Base-by-base conservation (phyloP, 1,140 invertebrate species). In the Hesperophylax magnus region DNA sequence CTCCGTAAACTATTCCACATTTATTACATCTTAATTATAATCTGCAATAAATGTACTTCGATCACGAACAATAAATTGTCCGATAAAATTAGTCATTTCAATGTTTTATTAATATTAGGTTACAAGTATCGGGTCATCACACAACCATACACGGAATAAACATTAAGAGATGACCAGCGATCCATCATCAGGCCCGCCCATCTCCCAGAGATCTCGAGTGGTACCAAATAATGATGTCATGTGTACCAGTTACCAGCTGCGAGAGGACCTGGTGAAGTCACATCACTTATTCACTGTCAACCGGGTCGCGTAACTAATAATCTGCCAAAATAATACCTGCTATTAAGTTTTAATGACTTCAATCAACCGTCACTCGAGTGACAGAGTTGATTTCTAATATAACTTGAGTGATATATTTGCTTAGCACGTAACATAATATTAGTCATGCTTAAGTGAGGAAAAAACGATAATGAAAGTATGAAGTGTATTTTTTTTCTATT, bases 251-350 rank as follows among this genome's bases (percentile, higher is more conserved):
- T 14, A 14, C 39, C 39, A 47, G 39, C 9, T 53, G 69, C 69
- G 20, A 72, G 47, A 22, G 69, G 39, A 47, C 9, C 11, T 11
- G 47, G 69, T 72, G 69, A 72, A 72, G 69, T 72, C 69, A 53
- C 69, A 53, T 27, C 47, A 14, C 52, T 72, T 20, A 72, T 27
- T 72, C 20, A 53, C 69, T 72, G 47, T 72, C 63, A 22, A 24
- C 14, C 15, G 27, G 14, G 20, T 20, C 15, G 69, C 39, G 47
- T 27, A 72, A 54, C 11, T 53, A 34, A 71, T 24, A 24, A 72
- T 72, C 27, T 72, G 69, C 22, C 47, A 72, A 53, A 72, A 71
- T 71, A 20, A 71, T 52, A 52, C 39, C n/a, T 72, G 60, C 20
- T 24, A 61, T 61, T 61, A 61, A 24, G 15, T 24, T 61, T 61